Evolutionary conservation across 2,113 vertebrate genomes (phyloP).

Genomic region (Dolichotis patagonum): DNA sequence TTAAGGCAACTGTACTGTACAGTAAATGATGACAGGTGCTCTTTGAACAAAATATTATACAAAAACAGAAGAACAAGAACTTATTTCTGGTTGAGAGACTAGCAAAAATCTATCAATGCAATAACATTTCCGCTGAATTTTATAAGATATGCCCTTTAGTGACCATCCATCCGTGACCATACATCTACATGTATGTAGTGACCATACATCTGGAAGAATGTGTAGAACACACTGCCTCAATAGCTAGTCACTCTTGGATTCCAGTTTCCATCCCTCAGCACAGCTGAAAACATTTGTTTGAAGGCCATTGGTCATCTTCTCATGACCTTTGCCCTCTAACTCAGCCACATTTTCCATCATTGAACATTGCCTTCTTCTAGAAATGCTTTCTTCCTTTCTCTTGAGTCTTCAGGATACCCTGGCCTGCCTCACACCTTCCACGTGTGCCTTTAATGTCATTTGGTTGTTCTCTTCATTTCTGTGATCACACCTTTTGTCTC

Average conservation of each 20-base stretch:
- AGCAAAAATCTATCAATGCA: neutral
- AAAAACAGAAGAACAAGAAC: neutral
- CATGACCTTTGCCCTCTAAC: neutral
- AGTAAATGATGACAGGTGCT: neutral
- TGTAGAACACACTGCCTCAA: neutral
- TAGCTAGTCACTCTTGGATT: neutral
- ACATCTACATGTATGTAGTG: too few relatives aligned
- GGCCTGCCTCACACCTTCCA: too few relatives aligned
- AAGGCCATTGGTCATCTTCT: neutral
- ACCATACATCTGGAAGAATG: neutral
- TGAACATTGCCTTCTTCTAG: neutral
- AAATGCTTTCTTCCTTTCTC: neutral
- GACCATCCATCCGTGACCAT: neutral
- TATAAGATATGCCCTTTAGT: neutral
- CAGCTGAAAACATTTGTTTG: neutral
- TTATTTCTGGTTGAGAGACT: neutral
- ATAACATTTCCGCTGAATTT: neutral
- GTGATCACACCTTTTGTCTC: neutral
- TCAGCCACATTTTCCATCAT: neutral
- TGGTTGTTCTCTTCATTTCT: neutral
- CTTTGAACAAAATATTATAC: neutral
- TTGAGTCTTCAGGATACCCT: neutral
- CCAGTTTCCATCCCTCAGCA: neutral
- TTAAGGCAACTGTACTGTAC: neutral
- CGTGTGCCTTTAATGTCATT: neutral